A percentile compares a stretch with the other conserved stretches of the same genome.
Conservation (phyloP, 2,113 vertebrate genomes). For the Oncorhynchus nerka region DNA sequence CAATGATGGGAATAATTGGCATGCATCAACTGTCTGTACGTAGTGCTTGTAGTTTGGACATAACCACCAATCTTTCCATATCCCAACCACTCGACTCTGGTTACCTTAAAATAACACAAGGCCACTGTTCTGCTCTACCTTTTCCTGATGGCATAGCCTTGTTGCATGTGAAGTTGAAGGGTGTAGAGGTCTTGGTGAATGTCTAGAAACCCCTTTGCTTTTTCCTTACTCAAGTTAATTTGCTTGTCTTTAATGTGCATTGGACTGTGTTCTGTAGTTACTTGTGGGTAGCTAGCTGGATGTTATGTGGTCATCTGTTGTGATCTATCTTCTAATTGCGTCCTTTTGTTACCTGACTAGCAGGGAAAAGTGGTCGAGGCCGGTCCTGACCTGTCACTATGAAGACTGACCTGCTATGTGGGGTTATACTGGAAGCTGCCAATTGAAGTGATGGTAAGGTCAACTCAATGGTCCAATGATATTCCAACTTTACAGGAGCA, state of each 20-base stretch:
- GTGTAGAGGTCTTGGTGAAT: background rate
- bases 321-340: constrained; percentile 83
- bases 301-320: constrained; percentile 21
- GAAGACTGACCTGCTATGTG: constrained; percentile 98
- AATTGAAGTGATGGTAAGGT: constrained; percentile 81
- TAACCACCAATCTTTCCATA: too few relatives aligned
- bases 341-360: constrained; percentile 99
- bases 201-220: background rate
- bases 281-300: background rate
- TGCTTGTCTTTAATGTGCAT: background rate
- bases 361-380: constrained; percentile 94
- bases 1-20: constrained; percentile 12
- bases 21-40: constrained; percentile 45
- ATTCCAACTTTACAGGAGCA: constrained; percentile 90
- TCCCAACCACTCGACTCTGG: background rate
- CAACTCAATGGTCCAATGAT: constrained; percentile 80
- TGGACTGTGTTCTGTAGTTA: background rate
- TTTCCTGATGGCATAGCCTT: constrained; percentile 35
- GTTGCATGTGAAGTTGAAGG: constrained; percentile 43
- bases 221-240: background rate
- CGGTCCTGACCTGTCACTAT: constrained; percentile 91
- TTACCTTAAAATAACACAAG: background rate
- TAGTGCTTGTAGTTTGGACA: constrained; percentile 10
- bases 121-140: constrained; percentile 33
- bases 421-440: constrained; percentile 99